Base-by-base conservation (phyloP, 2,888 invertebrate species). In the Gnatocerus cornutus region DNA sequence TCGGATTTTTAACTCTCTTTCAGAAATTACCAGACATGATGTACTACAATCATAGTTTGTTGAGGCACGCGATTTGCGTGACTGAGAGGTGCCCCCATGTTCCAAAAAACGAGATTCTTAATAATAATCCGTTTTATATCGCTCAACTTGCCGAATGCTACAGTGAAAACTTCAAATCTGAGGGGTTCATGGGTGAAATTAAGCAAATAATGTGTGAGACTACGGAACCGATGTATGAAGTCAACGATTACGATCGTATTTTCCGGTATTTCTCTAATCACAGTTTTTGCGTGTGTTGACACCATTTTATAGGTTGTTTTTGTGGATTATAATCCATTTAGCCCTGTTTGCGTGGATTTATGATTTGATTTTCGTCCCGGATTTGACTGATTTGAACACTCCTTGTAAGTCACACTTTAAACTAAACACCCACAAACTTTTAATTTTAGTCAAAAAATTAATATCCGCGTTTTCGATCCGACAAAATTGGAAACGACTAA, bases 41-140 rank as follows among this genome's bases (percentile, higher is more conserved):
- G 48, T 79, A 80, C 59, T 82, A 78, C 46, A 73, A 77, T 56
- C 82, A 82, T 45, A 80, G 80, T 68, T 39, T 63, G 12, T 71
- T 82, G 14, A 71, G 81, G 43, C 79, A 81, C 69, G 79, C 80
- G 6, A 75, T 81, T 39, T 82, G 82, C 58, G 71, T 81, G n/a
- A 70, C 75, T 10, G 56, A 72, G 45, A 70, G 71, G 7, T 81
- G 81, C 61, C 74, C 76, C 8, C 1, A 71, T 0, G 2, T 45
- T 45, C 1, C 14, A 14, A 45, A 45, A 14, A 8, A 10, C 8
- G 45, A 45, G 12, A 7, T 45, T 45, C 12, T 45, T 10, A 45
- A 10, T 12, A 45, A 45, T 10, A 14, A 14, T 10, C 9, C n/a
- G 37, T n/a, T n/a, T 2, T 37, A 37, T 37, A 37, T 37, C n/a